Evolutionary conservation across 1,140 invertebrate species (phyloP), one percentile per base, ranked within the genome.

Genomic region (Cherax quadricarinatus): DNA sequence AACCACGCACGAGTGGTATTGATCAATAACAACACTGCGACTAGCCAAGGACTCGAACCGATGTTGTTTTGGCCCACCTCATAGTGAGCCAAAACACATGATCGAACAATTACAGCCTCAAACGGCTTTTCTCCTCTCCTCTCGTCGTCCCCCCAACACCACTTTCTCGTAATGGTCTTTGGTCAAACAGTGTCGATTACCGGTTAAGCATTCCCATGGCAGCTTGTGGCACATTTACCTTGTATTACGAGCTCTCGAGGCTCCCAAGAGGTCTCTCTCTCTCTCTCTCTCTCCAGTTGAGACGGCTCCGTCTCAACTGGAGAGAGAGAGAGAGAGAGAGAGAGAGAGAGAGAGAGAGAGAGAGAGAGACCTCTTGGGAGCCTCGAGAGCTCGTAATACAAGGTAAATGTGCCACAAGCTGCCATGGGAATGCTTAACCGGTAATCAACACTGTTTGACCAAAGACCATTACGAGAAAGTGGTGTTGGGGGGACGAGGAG

Each of bases 261-360:
- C 53, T 24, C 21, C n/a, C 70, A 41, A 30, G n/a, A 24, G 9
- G 5, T 84, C 57, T 62, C 57, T 48, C 30, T 84, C 82, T 62
- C 57, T 48, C 30, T 82, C 60, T 66, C 83, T 85, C 18, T 24
- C 57, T 3, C n/a, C 79, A 16, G 4, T 80, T 49, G 51, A 82
- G 80, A 53, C 30, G 30, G 30, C 30, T 0, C 30, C 30, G 2
- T 41, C 30, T 41, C 30, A 41, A 41, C 30, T 41, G 30, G 51
- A 82, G 80, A 82, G 80, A 82, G 30, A 48, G 57, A 62, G 82
- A 84, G 30, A 48, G 57, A 62, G 57, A 84, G 57, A 16, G 82
- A 84, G 82, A 49, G 78, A 82, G 49, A 41, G 57, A 41, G 73
- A 73, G 73, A 24, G 73, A n/a, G 30, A 41, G 21, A 21, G 30